These are phyloP conservation scores for Percina caprodes DNA, from an alignment of 2,113 vertebrate genomes.

Conservation along the genomic window DNA sequence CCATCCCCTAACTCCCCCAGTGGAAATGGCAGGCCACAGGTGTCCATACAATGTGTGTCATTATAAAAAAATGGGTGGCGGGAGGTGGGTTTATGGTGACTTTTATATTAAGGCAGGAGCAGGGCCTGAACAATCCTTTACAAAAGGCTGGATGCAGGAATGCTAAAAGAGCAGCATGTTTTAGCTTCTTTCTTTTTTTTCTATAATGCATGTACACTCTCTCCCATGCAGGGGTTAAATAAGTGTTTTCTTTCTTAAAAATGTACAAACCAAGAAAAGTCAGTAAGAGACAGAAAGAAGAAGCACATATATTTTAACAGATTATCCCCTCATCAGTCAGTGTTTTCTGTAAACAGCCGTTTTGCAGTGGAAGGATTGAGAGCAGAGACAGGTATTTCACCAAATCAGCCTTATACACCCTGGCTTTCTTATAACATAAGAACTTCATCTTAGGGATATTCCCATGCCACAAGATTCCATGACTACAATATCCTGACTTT, in stretches of 20 bases:
- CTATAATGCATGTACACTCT: neutral
- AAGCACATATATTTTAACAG: slow-evolving; percentile 60
- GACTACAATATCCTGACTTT: slow-evolving; percentile 47
- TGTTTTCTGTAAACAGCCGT: slow-evolving; percentile 78
- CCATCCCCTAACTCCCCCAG: slow-evolving; percentile 23
- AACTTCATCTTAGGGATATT: slow-evolving; percentile 61
- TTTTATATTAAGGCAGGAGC: slow-evolving; percentile 47
- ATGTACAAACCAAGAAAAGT: slow-evolving; percentile 10
- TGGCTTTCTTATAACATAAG: slow-evolving; percentile 67
- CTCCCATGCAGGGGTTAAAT: neutral
- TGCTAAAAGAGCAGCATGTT: neutral
- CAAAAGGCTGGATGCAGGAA: slow-evolving; percentile 11
- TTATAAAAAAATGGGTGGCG: slow-evolving; percentile 41
- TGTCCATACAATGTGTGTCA: slow-evolving; percentile 73
- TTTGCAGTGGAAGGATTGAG: slow-evolving; percentile 71
- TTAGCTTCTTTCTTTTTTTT: neutral
- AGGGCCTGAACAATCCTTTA: neutral
- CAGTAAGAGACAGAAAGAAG: slow-evolving; percentile 17
- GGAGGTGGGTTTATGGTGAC: slow-evolving; percentile 42
- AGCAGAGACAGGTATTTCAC: slow-evolving; percentile 66
- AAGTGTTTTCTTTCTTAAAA: neutral
- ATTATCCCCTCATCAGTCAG: slow-evolving; percentile 65
- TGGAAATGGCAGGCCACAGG: slow-evolving; percentile 71
- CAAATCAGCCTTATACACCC: slow-evolving; percentile 65
- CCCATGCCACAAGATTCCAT: slow-evolving; percentile 59